Evolutionary conservation across 1,140 invertebrate species (phyloP), one percentile per base, ranked within the genome.

Genomic region (Zaprionus ghesquierei): DNA sequence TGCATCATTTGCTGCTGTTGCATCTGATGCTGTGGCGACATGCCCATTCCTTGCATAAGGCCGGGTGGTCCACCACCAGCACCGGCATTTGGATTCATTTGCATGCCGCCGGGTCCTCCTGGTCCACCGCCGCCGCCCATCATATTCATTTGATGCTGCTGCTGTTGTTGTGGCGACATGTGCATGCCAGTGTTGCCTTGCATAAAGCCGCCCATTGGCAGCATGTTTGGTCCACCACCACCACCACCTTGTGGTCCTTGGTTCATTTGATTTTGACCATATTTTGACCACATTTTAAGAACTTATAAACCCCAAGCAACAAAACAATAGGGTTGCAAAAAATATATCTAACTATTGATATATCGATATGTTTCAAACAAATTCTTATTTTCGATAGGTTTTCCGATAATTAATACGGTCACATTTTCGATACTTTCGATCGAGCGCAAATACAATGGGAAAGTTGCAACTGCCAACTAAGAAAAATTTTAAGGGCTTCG

Each of bases 81-180:
- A 6, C 25, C 69, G 0, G 58, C 61, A 15, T 82, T 81, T 1
- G 76, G 72, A 69, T 77, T 81, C 74, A 89, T 84, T 72, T 90
- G 82, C 62, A 85, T 87, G 6, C 72, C 73, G 15, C 84, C 89
- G 12, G 76, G 78, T 8, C 70, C 86, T 6, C 64, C 59, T 12
- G 69, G 63, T 35, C 62, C 66, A 3, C 44, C 60, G 20, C 18
- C 20, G 0, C 51, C 29, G 0, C 73, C 71, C 82, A 87, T 87
- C 86, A 89, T 89, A 25, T 73, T 75, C 75, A 89, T 89, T 59
- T 89, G 89, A 46, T 87, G 90, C 25, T 90, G 86, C 13, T 87
- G 85, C 61, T 90, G 85, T 25, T 90, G 85, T 46, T 90, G 81
- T 10, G 81, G 86, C n/a, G 78, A 75, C 78, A 86, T 81, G 38